A percentile compares a stretch with the other conserved stretches of the same genome.
phyloP scores from a whole-genome alignment of 2,113 vertebrate species.

The Gasterosteus nipponicus region DNA sequence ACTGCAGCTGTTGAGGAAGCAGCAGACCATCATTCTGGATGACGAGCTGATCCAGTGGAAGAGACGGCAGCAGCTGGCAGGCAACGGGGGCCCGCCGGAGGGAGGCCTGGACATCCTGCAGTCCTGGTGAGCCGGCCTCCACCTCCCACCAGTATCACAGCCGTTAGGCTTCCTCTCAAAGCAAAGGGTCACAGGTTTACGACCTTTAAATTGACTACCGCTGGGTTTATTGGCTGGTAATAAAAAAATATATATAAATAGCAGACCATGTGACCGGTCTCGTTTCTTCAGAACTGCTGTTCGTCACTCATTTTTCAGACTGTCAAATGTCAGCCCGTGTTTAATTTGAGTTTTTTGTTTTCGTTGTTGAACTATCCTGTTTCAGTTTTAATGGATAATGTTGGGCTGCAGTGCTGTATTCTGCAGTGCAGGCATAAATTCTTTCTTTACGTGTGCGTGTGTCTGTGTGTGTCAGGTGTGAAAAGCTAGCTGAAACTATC shows the following conservation, averaged over 20 bases:
- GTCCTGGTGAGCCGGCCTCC: conserved; percentile 83
- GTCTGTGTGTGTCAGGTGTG: conserved; percentile 84
- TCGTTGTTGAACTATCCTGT: background rate
- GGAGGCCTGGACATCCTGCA: conserved; percentile 95
- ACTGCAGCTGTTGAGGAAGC: conserved; percentile 93
- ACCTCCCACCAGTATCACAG: conserved; percentile 54
- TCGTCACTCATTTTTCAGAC: background rate
- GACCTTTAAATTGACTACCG: conserved; percentile 30
- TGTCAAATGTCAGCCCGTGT: too few species aligned
- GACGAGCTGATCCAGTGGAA: conserved; percentile 98
- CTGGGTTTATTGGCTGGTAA: conserved; percentile 32
- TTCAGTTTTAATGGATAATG: background rate
- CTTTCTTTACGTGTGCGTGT: conserved; percentile 5
- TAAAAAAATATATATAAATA: background rate
- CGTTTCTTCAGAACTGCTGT: background rate
- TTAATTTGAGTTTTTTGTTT: background rate
- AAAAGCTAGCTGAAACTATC: conserved; percentile 96
- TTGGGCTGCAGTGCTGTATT: background rate
- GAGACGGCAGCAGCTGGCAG: conserved; percentile 94
- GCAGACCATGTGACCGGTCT: background rate
- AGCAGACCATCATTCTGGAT: conserved; percentile 95
- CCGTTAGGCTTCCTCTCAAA: conserved; percentile 13
- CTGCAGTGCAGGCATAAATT: background rate
- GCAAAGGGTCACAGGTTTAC: conserved; percentile 59
- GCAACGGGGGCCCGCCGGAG: conserved; percentile 93